A percentile compares a stretch with the other conserved stretches of the same genome.
phyloP scores from a whole-genome alignment of 2,888 invertebrate genomes.

The Dilophus febrilis region DNA sequence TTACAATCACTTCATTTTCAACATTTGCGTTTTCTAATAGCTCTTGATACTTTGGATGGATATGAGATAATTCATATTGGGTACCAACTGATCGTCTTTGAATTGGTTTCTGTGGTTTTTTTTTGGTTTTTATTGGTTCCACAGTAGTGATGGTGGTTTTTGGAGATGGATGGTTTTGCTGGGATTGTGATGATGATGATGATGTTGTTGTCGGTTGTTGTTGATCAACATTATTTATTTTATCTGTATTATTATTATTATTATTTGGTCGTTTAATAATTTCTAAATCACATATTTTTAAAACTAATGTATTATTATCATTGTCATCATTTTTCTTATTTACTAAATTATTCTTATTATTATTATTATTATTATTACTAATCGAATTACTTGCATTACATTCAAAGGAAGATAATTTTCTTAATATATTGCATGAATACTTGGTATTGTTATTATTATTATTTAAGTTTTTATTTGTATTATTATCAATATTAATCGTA shows the following conservation, averaged over 20 bases:
- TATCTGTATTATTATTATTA: neutral
- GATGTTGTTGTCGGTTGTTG: neutral
- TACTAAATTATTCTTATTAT: too few species aligned
- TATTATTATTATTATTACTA: too few species aligned
- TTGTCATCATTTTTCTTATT: neutral
- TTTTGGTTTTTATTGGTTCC: neutral
- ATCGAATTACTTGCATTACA: too few species aligned
- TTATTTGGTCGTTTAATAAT: neutral
- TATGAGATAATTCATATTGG: constrained; percentile 1
- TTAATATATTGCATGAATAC: too few species aligned
- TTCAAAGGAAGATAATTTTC: too few species aligned
- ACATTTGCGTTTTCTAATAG: neutral
- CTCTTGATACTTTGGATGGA: neutral
- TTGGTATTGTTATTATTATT: too few species aligned
- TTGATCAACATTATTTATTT: neutral
- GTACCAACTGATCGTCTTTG: constrained; percentile 5
- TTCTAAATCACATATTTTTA: constrained; percentile 2
- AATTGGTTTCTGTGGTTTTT: neutral
- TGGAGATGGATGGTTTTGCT: too few species aligned
- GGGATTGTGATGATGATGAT: too few species aligned
- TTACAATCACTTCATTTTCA: constrained; percentile 11
- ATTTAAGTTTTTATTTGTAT: too few species aligned
- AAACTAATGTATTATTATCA: too few species aligned
- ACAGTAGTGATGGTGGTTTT: neutral
- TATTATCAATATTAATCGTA: neutral